Evolutionary conservation across 1,140 invertebrate genomes (phyloP).

Genomic region (Megalopta genalis): DNA sequence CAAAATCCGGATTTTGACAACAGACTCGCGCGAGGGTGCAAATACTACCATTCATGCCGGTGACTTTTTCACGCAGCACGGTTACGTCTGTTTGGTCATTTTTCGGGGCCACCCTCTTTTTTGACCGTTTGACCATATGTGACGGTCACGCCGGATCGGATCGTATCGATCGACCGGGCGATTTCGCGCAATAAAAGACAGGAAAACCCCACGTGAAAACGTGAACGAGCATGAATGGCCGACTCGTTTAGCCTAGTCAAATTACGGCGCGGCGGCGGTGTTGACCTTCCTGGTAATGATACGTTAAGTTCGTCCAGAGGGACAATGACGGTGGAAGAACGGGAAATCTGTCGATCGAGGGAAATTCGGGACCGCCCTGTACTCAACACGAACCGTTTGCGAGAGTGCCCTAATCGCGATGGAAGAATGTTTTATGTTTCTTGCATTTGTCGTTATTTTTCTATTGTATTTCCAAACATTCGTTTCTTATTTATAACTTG

Average conservation of each 20-base stretch:
- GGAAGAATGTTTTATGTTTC: neutral
- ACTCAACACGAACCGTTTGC: neutral
- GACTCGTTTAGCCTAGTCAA: constrained; percentile 66
- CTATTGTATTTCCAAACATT: too few species aligned
- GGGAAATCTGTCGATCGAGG: constrained; percentile 44
- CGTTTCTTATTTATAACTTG: too few species aligned
- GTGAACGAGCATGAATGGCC: constrained; percentile 47
- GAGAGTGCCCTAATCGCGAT: neutral
- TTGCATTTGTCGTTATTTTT: too few species aligned
- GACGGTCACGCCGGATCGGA: constrained; percentile 38
- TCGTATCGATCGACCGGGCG: constrained; percentile 47
- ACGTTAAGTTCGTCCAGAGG: constrained; percentile 60
- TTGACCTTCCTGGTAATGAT: constrained; percentile 62
- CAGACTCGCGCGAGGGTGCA: constrained; percentile 32
- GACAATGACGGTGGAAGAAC: constrained; percentile 38
- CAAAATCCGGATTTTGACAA: constrained; percentile 43
- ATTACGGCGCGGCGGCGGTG: constrained; percentile 62
- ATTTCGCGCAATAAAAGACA: constrained; percentile 65
- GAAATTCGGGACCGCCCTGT: neutral
- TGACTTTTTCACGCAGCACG: constrained; percentile 50
- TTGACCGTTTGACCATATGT: constrained; percentile 79
- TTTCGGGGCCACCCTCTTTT: constrained; percentile 74
- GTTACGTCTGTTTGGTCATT: constrained; percentile 73
- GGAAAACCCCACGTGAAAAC: constrained; percentile 51
- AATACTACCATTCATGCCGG: constrained; percentile 35